These are phyloP conservation scores for Acronicta alni DNA, from an alignment of 2,888 invertebrate genomes.

Conservation along the genomic window DNA sequence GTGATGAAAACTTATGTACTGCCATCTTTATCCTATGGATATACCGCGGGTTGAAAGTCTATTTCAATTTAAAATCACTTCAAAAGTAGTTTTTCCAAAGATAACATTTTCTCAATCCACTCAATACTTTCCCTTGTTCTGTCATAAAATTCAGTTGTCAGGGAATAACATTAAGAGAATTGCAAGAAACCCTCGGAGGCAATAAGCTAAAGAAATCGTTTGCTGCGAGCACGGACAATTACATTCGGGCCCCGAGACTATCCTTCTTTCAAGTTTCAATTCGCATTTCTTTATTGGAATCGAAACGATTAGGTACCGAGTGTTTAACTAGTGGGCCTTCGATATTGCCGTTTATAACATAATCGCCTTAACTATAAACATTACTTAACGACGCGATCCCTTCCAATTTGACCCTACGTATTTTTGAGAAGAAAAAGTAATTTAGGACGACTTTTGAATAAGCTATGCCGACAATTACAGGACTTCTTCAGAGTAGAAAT, in stretches of 20 bases:
- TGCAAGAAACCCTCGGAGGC: slow-evolving; percentile 76
- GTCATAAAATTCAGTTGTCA: slow-evolving; percentile 79
- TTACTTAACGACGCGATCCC: slow-evolving; percentile 43
- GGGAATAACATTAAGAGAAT: slow-evolving; percentile 81
- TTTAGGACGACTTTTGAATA: slow-evolving; percentile 44
- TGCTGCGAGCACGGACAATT: slow-evolving; percentile 79
- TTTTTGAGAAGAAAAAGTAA: slow-evolving; percentile 45
- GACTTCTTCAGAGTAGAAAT: slow-evolving; percentile 38
- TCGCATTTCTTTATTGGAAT: slow-evolving; percentile 79
- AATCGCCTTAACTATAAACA: slow-evolving; percentile 53
- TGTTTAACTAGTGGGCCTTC: slow-evolving; percentile 65
- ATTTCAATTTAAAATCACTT: slow-evolving; percentile 4
- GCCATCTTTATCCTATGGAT: too few relatives aligned
- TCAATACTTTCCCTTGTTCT: slow-evolving; percentile 58
- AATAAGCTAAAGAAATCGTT: slow-evolving; percentile 84
- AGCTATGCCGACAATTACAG: slow-evolving; percentile 50
- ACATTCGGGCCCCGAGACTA: slow-evolving; percentile 75
- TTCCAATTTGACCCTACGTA: slow-evolving; percentile 43
- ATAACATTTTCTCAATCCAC: slow-evolving; percentile 40
- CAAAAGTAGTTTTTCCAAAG: slow-evolving; percentile 19
- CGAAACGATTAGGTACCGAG: slow-evolving; percentile 69
- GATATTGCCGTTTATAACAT: slow-evolving; percentile 53
- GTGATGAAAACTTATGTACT: too few relatives aligned
- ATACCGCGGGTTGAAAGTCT: slow-evolving; percentile 13
- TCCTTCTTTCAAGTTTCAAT: slow-evolving; percentile 82